These are phyloP conservation scores for Proterorhinus semilunaris DNA, from an alignment of 2,113 vertebrate species.

Conservation along the genomic window DNA sequence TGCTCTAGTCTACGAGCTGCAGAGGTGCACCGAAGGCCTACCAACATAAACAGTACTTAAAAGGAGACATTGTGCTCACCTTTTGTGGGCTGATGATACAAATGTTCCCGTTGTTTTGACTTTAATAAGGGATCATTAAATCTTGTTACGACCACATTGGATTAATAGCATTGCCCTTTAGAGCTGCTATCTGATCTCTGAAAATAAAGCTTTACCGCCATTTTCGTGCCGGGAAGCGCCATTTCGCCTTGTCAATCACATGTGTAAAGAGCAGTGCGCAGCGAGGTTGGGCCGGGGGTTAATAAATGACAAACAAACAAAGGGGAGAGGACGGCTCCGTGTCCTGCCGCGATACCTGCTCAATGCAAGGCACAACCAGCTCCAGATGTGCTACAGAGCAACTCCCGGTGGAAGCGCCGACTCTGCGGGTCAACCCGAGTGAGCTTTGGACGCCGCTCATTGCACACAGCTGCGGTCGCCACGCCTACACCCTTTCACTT, in stretches of 20 bases:
- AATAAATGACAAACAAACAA: slow-evolving; percentile 79
- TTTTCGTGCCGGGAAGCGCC: slow-evolving; percentile 11
- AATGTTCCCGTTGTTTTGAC: slow-evolving; percentile 12
- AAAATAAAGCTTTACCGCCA: slow-evolving; percentile 14
- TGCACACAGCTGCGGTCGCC: slow-evolving; percentile 75
- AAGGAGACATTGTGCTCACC: not conserved
- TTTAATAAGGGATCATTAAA: slow-evolving; percentile 8
- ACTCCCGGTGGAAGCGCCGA: slow-evolving; percentile 59
- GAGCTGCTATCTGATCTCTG: not conserved
- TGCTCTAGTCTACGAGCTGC: not conserved
- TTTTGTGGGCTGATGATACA: not conserved
- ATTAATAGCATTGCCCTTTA: slow-evolving; percentile 4
- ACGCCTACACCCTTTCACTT: slow-evolving; percentile 60
- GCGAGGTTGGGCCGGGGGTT: slow-evolving; percentile 60
- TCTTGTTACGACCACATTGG: not conserved
- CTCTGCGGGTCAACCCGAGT: slow-evolving; percentile 62
- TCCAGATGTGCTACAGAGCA: slow-evolving; percentile 78
- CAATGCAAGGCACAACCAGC: slow-evolving; percentile 64
- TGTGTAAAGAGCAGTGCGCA: slow-evolving; percentile 58
- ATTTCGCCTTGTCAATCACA: slow-evolving; percentile 71
- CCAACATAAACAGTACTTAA: not conserved
- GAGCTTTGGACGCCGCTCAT: slow-evolving; percentile 62
- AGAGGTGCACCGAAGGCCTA: not conserved
- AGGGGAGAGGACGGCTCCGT: slow-evolving; percentile 61
- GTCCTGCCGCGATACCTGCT: slow-evolving; percentile 63